Conservation (phyloP, 1,140 invertebrate species). For the Pseudomyrmex cubaensis region DNA sequence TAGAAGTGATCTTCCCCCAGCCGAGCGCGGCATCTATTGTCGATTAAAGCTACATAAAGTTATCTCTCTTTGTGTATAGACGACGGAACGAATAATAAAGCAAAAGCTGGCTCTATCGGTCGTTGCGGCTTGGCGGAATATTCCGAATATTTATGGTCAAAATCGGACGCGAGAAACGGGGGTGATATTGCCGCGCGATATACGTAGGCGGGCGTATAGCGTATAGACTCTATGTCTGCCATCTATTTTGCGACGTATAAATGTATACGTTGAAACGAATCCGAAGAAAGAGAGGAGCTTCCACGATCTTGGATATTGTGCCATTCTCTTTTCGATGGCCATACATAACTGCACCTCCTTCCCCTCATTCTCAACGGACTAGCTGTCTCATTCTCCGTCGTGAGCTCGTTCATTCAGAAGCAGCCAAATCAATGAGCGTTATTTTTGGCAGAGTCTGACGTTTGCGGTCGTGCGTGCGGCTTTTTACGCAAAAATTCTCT, state of each 20-base stretch:
- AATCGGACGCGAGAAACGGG: conserved; percentile 50
- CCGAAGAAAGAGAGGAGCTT: conserved; percentile 47
- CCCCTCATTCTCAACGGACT: conserved; percentile 37
- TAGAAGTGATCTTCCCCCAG: conserved; percentile 1
- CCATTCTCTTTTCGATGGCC: conserved; percentile 65
- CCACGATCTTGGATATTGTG: conserved; percentile 68
- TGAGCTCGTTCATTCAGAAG: conserved; percentile 72
- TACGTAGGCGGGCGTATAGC: conserved; percentile 57
- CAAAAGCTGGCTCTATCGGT: conserved; percentile 52
- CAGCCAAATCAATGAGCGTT: conserved; percentile 77
- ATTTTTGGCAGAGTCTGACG: conserved; percentile 74
- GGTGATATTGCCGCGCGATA: conserved; percentile 54
- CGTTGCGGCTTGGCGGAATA: conserved; percentile 55
- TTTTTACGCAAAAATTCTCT: conserved; percentile 37
- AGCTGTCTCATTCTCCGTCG: conserved; percentile 62
- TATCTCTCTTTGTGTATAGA: conserved; percentile 1
- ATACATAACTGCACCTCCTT: conserved; percentile 60
- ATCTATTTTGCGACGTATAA: conserved; percentile 13
- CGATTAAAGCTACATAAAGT: conserved; percentile 39
- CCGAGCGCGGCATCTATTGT: conserved; percentile 33
- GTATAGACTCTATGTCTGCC: conserved; percentile 13
- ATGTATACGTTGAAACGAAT: conserved; percentile 40
- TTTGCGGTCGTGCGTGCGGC: conserved; percentile 25
- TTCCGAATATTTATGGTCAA: conserved; percentile 64
- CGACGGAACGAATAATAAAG: conserved; percentile 49